Base-by-base conservation (phyloP, 2,888 invertebrate species). In the Drosophila subquinaria region DNA sequence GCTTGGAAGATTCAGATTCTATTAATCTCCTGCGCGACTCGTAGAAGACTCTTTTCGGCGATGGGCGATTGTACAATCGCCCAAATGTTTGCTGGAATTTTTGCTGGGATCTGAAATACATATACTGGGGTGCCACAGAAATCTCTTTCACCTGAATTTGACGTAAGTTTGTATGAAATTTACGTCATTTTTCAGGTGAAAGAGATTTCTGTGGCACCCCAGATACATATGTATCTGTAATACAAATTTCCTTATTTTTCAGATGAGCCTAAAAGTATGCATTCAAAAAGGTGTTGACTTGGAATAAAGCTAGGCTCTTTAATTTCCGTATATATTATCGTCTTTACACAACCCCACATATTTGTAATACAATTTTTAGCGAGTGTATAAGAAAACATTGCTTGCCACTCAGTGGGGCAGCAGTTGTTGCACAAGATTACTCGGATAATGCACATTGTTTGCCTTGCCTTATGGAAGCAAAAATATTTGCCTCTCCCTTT, bases 401-500 rank as follows among this genome's bases (percentile, higher is more conserved):
- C 23, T 45, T 69, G 53, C 33, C 68, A 68, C 63, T 64, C 47
- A 45, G 50, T 40, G 51, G 23, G 52, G 56, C 68, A 71, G 38
- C 63, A 62, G 59, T 60, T 64, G 69, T 56, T 78, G 79, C 76
- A 73, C 61, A 64, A 57, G 56, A 60, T 73, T 68, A 64, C 59
- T 43, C 42, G 42, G 20, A 70, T 68, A 62, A 68, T 76, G 76
- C 76, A 72, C 68, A 68, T 60, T 76, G 76, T 72, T 76, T 68
- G 35, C 36, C 13, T 42, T 48, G 50, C 17, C 56, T 57, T 48
- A 36, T 42, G 56, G 10, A 33, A 75, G 45, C 66, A 55, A 73
- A 76, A 84, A 87, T 83, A 82, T 87, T 85, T 75, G 70, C 56
- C 51, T 67, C 42, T 57, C 60, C 71, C 52, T 50, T 67, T 67